Conservation (phyloP, 92 coral and sea anemone genomes). For the Porites rus region DNA sequence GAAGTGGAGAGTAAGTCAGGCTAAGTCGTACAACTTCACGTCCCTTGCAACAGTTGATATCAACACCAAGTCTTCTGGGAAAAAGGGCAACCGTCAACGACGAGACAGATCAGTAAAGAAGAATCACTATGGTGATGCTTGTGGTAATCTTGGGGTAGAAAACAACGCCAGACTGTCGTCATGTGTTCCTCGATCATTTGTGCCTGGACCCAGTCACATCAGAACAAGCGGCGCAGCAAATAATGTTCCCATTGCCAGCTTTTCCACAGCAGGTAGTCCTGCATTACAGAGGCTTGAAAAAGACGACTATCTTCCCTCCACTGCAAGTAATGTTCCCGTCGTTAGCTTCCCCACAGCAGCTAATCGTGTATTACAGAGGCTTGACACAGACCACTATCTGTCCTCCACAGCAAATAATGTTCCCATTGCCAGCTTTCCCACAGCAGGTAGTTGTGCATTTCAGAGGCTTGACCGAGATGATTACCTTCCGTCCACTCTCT, state of each 20-base stretch:
- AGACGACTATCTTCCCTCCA: not conserved
- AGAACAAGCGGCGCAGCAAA: not conserved
- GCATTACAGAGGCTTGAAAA: not conserved
- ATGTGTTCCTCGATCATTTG: not conserved
- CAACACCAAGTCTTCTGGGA: constrained; percentile 19
- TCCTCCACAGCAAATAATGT: constrained; percentile 1
- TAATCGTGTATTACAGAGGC: not conserved
- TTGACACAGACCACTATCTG: not conserved
- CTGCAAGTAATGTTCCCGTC: not conserved
- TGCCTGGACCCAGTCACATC: not conserved
- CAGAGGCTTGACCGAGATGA: not conserved
- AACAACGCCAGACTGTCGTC: not conserved
- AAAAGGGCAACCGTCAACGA: not conserved
- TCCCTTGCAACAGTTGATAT: constrained; percentile 18
- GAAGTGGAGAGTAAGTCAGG: constrained; percentile 16
- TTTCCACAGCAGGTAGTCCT: not conserved
- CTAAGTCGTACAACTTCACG: constrained; percentile 15
- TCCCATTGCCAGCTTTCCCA: not conserved
- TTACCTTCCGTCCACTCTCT: not conserved
- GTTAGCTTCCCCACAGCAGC: not conserved
- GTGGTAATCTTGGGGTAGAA: not conserved
- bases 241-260: not conserved
- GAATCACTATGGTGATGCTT: not conserved
- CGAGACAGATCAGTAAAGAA: not conserved
- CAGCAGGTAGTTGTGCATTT: not conserved